Evolutionary conservation across 2,888 invertebrate genomes (phyloP).

Genomic region (Brachynemurus nebulosus): DNA sequence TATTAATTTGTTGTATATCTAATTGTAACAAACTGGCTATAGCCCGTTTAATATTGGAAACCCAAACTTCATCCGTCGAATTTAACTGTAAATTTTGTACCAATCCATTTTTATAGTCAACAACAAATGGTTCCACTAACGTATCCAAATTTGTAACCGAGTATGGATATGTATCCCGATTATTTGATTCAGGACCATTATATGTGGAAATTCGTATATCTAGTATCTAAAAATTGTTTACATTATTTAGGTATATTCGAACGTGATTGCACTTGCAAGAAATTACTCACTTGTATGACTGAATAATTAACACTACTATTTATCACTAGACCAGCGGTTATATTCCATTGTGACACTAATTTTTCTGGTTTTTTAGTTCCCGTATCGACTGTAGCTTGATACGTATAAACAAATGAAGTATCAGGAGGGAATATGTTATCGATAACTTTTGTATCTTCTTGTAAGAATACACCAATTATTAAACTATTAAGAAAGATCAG

Average conservation of each 20-base stretch:
- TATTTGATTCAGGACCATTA: slow-evolving; percentile 11
- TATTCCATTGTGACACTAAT: slow-evolving; percentile 12
- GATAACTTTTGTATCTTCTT: neutral
- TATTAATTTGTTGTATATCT: slow-evolving; percentile 9
- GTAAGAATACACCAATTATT: no score
- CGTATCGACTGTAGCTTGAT: slow-evolving; percentile 9
- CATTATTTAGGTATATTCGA: neutral
- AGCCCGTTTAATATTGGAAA: slow-evolving; percentile 12
- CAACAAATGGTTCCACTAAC: slow-evolving; percentile 9
- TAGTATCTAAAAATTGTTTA: slow-evolving; percentile 8
- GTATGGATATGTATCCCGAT: slow-evolving; percentile 5
- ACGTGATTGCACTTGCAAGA: neutral
- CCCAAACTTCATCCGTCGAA: slow-evolving; percentile 11
- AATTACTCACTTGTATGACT: slow-evolving; percentile 7
- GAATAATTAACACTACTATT: slow-evolving; percentile 6
- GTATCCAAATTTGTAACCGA: neutral
- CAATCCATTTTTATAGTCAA: slow-evolving; percentile 10
- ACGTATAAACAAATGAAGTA: slow-evolving; percentile 10
- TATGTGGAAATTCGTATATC: slow-evolving; percentile 11
- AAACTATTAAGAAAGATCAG: neutral
- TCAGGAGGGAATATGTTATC: slow-evolving; percentile 10
- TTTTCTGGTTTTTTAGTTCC: slow-evolving; percentile 10
- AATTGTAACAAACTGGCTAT: slow-evolving; percentile 13
- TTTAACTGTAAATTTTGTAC: slow-evolving; percentile 9
- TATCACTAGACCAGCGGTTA: slow-evolving; percentile 9